Percentiles rank a stretch among this genome's conserved stretches.
phyloP scores from a whole-genome alignment of 2,888 invertebrate genomes.

The Thelaira solivaga region DNA sequence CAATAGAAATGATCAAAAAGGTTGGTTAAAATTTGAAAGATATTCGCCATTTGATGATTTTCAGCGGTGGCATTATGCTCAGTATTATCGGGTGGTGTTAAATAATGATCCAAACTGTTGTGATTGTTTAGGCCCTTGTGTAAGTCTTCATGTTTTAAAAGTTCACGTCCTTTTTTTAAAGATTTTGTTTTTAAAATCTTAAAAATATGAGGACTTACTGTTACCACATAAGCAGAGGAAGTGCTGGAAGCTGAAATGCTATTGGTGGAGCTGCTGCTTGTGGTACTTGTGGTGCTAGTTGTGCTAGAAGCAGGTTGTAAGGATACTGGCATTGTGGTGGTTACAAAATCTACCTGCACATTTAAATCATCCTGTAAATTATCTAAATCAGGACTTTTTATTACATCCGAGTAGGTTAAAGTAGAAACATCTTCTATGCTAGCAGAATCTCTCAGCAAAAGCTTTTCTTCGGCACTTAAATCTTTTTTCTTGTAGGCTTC shows the following conservation, averaged over 20 bases:
- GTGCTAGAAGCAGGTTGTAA: slow-evolving; percentile 9
- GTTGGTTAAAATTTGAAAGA: slow-evolving; percentile 74
- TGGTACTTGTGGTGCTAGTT: slow-evolving; percentile 32
- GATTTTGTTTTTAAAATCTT: slow-evolving; percentile 72
- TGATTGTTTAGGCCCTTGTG: slow-evolving; percentile 71
- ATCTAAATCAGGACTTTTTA: slow-evolving; percentile 55
- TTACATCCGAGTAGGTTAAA: slow-evolving; percentile 56
- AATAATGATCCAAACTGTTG: slow-evolving; percentile 73
- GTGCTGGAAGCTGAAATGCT: slow-evolving; percentile 19
- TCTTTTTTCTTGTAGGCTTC: slow-evolving; percentile 73
- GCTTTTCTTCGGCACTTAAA: slow-evolving; percentile 71
- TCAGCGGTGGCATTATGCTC: slow-evolving; percentile 63
- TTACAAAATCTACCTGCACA: slow-evolving; percentile 42
- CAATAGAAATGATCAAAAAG: slow-evolving; percentile 76
- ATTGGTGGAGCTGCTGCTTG: slow-evolving; percentile 10
- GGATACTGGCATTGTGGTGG: slow-evolving; percentile 21
- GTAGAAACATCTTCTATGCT: slow-evolving; percentile 48
- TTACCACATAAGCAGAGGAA: slow-evolving; percentile 27
- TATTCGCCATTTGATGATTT: slow-evolving; percentile 68
- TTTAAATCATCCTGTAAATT: slow-evolving; percentile 59
- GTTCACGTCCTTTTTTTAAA: slow-evolving; percentile 70
- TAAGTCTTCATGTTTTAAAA: slow-evolving; percentile 71
- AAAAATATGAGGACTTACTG: slow-evolving; percentile 71
- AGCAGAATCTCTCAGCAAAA: slow-evolving; percentile 68
- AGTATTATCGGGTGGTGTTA: slow-evolving; percentile 61